These are phyloP conservation scores for Nemurella pictetii DNA, from an alignment of 2,888 invertebrate species.

Conservation along the genomic window DNA sequence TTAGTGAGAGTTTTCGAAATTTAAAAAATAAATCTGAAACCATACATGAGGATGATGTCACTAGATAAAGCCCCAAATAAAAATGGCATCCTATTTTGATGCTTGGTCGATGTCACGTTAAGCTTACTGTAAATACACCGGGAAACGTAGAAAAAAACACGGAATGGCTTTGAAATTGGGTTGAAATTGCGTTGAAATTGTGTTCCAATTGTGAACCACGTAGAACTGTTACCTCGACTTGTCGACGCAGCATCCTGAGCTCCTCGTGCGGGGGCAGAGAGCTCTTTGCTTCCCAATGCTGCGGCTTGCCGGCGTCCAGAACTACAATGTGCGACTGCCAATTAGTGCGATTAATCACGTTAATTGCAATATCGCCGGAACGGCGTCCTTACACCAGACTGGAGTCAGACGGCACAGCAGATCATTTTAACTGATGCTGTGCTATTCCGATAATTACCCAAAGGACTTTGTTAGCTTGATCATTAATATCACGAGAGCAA, in stretches of 20 bases:
- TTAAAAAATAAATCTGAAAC: too few relatives aligned
- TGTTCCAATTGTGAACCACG: too few relatives aligned
- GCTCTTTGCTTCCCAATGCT: constrained; percentile 38
- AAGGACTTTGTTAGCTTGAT: not conserved
- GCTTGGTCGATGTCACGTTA: too few relatives aligned
- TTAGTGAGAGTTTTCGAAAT: too few relatives aligned
- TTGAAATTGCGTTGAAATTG: too few relatives aligned
- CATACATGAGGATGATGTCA: too few relatives aligned
- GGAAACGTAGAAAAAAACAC: too few relatives aligned
- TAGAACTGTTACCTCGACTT: constrained; percentile 42
- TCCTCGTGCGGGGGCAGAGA: constrained; percentile 47
- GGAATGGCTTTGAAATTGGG: too few relatives aligned
- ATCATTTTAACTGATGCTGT: not conserved
- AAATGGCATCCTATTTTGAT: too few relatives aligned
- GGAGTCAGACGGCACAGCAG: not conserved
- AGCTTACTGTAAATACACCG: too few relatives aligned
- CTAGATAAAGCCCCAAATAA: too few relatives aligned
- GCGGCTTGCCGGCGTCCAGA: constrained; percentile 53
- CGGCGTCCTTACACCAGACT: not conserved
- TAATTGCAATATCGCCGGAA: not conserved
- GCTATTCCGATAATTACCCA: not conserved
- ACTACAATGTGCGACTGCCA: constrained; percentile 49
- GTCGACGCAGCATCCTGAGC: constrained; percentile 45
- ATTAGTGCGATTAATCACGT: not conserved
- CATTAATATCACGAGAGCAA: not conserved